These are phyloP conservation scores for Actinopyga echinites DNA, from an alignment of 53 echinoderm and acorn worm genomes.

Conservation along the genomic window DNA sequence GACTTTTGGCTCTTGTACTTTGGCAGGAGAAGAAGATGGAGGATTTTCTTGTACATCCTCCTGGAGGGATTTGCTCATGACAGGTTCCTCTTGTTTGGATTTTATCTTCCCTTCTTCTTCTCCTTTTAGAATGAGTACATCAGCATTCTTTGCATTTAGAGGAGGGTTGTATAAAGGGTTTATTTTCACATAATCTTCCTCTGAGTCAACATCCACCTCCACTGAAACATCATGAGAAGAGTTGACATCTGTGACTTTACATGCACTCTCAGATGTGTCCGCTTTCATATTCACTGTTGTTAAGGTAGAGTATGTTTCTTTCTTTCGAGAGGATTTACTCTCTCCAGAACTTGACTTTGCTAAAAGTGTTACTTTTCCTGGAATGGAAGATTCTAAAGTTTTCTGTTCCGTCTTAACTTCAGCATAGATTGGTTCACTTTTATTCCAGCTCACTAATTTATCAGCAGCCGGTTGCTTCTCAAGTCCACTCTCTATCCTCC, in stretches of 20 bases:
- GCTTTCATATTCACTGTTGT: slow-evolving; percentile 19
- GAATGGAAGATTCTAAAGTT: too few species aligned
- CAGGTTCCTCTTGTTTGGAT: not conserved
- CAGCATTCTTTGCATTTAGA: not conserved
- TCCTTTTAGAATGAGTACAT: not conserved
- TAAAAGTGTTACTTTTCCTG: not conserved
- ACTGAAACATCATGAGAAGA: slow-evolving; percentile 42
- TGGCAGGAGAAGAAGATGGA: not conserved
- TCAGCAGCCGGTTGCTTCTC: not conserved
- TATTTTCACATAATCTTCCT: slow-evolving; percentile 21
- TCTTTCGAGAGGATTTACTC: slow-evolving; percentile 11
- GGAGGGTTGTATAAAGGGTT: not conserved
- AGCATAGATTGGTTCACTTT: too few species aligned
- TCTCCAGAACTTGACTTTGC: not conserved
- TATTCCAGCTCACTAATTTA: not conserved
- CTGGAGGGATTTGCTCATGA: not conserved
- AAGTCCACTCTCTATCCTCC: not conserved
- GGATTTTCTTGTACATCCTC: not conserved
- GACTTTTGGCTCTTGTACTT: not conserved
- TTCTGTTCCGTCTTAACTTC: too few species aligned
- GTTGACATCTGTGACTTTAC: not conserved
- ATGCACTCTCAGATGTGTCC: slow-evolving; percentile 4
- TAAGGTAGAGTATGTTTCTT: slow-evolving; percentile 39
- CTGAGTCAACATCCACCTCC: slow-evolving; percentile 32
- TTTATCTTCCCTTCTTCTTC: not conserved